Evolutionary conservation across 64 coral and sea anemone genomes (phyloP).

Genomic region (Montipora capricornis): DNA sequence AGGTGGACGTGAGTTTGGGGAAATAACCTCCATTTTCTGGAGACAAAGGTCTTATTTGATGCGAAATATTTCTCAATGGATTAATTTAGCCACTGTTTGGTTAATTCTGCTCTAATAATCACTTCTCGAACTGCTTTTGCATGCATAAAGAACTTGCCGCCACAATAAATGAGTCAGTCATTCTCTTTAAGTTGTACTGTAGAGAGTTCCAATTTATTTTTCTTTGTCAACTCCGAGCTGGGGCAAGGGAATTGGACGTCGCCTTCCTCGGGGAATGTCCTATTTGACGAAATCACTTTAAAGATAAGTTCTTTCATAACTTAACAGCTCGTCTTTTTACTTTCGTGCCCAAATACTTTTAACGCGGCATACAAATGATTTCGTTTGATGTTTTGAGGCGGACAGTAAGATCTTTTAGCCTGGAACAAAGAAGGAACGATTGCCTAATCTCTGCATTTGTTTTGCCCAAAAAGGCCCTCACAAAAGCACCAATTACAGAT

Average conservation of each 20-base stretch:
- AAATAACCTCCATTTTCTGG: slow-evolving; percentile 13
- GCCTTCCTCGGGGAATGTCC: too few relatives aligned
- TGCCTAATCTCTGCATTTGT: slow-evolving; percentile 91
- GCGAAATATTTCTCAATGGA: slow-evolving; percentile 92
- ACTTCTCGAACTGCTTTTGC: slow-evolving; percentile 66
- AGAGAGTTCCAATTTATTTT: slow-evolving; percentile 19
- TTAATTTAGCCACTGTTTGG: slow-evolving; percentile 97
- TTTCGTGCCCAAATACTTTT: slow-evolving; percentile 54
- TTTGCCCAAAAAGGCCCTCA: slow-evolving; percentile 34
- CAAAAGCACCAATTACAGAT: slow-evolving; percentile 26
- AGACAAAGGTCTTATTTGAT: slow-evolving; percentile 87
- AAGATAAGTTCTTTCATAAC: not conserved
- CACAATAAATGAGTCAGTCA: slow-evolving; percentile 61
- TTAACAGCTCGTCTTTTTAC: not conserved
- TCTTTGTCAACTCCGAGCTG: not conserved
- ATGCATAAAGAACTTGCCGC: slow-evolving; percentile 92
- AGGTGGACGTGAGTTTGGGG: slow-evolving; percentile 11
- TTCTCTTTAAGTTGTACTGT: slow-evolving; percentile 17
- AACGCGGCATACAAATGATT: slow-evolving; percentile 73
- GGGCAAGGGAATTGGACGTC: too few relatives aligned
- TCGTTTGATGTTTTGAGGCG: slow-evolving; percentile 81
- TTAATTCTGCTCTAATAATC: slow-evolving; percentile 92
- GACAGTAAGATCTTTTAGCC: slow-evolving; percentile 85
- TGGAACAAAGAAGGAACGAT: slow-evolving; percentile 82
- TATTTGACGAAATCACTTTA: not conserved